Base-by-base conservation (phyloP, 2,888 invertebrate genomes). In the Acleris emargana region DNA sequence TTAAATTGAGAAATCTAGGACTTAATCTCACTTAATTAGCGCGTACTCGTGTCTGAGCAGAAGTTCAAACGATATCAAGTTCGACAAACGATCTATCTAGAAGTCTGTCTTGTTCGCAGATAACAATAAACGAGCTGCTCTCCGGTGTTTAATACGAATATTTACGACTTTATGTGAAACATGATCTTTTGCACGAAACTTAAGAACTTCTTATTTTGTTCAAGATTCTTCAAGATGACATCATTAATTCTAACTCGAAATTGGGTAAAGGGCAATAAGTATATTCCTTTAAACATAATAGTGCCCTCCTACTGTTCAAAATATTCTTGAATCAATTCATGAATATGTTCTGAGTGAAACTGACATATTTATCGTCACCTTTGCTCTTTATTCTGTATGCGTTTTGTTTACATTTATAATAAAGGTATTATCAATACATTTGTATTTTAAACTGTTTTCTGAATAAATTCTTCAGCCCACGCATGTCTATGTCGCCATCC, bases 401-500 rank as follows among this genome's bases (percentile, higher is more conserved):
- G 20, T 59, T 59, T 51, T 59, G 58, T 51, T 51, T 13, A 22
- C n/a, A 25, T 50, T 52, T 45, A 53, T 45, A 52, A 5, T n/a
- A 25, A 38, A 5, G n/a, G 22, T 42, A 22, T 58, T 50, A 11
- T 45, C 55, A 22, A 60, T 60, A 45, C 45, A 18, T 60, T 28
- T 52, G 25, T 25, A 43, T 60, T 60, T 22, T n/a, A 43, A 52
- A 53, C n/a, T 28, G 43, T 43, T 16, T 32, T 52, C 43, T 52
- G 52, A 43, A 60, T 55, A 55, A 55, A 43, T 50, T 62, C 49
- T 49, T 38, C 38, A 18, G 49, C 52, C 38, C 58, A 58, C 52
- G 28, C 53, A 43, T 62, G 9, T 45, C 16, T 32, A 49, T 66
- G 67, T 53, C 68, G 49, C 51, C 62, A 69, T 58, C 61, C 20